phyloP scores from a whole-genome alignment of 92 coral and sea anemone genomes.

The Bergia sp. region DNA sequence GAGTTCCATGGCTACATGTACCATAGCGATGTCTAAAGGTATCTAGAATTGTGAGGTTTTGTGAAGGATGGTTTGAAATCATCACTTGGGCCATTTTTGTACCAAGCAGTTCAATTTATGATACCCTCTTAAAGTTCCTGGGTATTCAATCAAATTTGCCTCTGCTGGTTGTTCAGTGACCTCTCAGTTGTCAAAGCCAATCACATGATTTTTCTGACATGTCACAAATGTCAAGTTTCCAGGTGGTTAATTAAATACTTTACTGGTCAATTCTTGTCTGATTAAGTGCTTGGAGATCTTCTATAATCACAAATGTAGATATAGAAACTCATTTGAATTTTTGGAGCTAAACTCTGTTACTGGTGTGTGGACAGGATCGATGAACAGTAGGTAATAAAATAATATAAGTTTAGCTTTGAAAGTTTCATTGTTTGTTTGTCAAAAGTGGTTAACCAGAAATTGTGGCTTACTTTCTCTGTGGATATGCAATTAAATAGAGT shows the following conservation, averaged over 20 bases:
- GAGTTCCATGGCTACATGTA: no score
- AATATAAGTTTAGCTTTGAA: neutral
- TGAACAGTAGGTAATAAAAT: constrained; percentile 9
- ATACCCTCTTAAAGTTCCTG: neutral
- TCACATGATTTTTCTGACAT: constrained; percentile 18
- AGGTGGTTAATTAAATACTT: constrained; percentile 26
- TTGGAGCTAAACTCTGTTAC: neutral
- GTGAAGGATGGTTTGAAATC: no score
- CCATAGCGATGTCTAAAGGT: no score
- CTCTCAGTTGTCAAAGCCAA: constrained; percentile 21
- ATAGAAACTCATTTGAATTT: neutral
- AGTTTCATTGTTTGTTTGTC: neutral
- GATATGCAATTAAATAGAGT: neutral
- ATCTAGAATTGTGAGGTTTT: no score
- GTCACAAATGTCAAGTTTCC: constrained; percentile 28
- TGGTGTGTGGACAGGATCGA: neutral
- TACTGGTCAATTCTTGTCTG: neutral
- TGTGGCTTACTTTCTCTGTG: neutral
- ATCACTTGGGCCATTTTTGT: no score
- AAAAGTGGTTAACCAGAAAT: constrained; percentile 26
- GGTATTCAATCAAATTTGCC: neutral
- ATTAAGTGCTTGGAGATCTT: neutral
- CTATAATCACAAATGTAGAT: neutral
- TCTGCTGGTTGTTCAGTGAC: constrained; percentile 11
- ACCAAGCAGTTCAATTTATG: neutral